These are phyloP conservation scores for Microctenopoma lineatum DNA, from an alignment of 2,797 vertebrate genomes.

Conservation along the genomic window DNA sequence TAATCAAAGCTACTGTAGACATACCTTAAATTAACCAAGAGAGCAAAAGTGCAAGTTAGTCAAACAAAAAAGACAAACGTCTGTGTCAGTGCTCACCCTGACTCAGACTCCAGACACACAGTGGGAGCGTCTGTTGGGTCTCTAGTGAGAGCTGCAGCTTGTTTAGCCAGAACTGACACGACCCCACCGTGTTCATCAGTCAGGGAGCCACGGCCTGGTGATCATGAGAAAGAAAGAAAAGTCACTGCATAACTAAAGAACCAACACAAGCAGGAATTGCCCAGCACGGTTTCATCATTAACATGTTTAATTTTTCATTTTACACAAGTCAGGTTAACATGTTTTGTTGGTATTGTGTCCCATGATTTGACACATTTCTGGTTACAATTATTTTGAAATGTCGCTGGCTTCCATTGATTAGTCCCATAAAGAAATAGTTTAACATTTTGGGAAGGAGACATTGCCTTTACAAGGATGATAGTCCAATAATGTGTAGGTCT, in stretches of 20 bases:
- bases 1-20: conserved; percentile 18
- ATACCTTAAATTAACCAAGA: conserved; percentile 11
- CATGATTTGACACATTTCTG: too few species aligned
- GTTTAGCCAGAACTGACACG: conserved; percentile 92
- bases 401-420: too few species aligned
- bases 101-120: conserved; percentile 95
- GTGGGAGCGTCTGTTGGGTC: conserved; percentile 93
- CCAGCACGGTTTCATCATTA: too few species aligned
- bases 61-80: conserved; percentile 6
- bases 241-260: background rate
- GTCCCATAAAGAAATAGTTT: too few species aligned
- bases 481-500: too few species aligned
- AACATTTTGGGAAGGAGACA: too few species aligned
- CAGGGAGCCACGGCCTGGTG: conserved; percentile 91
- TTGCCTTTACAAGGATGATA: too few species aligned
- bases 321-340: too few species aligned
- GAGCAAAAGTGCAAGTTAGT: background rate
- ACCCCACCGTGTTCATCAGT: conserved; percentile 95
- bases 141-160: conserved; percentile 90
- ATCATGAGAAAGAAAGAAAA: conserved; percentile 1
- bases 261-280: background rate
- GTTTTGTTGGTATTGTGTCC: too few species aligned
- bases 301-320: too few species aligned
- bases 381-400: too few species aligned
- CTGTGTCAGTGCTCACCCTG: conserved; percentile 83